phyloP scores from a whole-genome alignment of 2,113 vertebrate genomes.

The Gnathonemus echidnorhynchus region DNA sequence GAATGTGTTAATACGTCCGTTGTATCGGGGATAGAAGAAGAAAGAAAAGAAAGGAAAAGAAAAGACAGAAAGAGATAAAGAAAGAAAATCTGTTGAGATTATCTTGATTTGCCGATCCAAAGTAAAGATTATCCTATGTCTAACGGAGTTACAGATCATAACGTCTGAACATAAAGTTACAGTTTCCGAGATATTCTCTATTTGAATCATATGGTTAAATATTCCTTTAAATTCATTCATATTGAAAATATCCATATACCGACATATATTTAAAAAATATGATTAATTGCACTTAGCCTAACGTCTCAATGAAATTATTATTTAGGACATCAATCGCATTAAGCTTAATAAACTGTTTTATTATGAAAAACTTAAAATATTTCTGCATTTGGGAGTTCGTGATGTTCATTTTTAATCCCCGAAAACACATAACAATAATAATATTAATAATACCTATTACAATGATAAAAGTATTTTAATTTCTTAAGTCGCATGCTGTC shows the following conservation, averaged over 20 bases:
- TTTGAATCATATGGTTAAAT: neutral
- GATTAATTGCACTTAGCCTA: neutral
- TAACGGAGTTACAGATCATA: neutral
- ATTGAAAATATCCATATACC: neutral
- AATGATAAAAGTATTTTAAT: neutral
- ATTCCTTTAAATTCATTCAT: neutral
- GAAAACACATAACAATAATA: neutral
- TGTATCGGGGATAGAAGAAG: neutral
- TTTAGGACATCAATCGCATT: neutral
- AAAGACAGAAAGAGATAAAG: neutral
- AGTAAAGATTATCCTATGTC: too few species aligned
- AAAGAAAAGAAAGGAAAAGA: neutral
- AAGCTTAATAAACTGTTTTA: neutral
- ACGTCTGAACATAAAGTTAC: neutral
- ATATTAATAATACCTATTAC: neutral
- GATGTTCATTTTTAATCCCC: neutral
- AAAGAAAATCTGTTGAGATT: neutral
- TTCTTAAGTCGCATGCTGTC: neutral
- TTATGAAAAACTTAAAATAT: neutral
- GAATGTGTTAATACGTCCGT: neutral
- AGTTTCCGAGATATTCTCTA: neutral
- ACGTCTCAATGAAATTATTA: neutral
- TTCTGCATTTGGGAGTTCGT: neutral
- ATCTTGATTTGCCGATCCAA: neutral
- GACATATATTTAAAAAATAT: neutral